phyloP scores from a whole-genome alignment of 2,888 invertebrate genomes.

The Osmoderma eremita region DNA sequence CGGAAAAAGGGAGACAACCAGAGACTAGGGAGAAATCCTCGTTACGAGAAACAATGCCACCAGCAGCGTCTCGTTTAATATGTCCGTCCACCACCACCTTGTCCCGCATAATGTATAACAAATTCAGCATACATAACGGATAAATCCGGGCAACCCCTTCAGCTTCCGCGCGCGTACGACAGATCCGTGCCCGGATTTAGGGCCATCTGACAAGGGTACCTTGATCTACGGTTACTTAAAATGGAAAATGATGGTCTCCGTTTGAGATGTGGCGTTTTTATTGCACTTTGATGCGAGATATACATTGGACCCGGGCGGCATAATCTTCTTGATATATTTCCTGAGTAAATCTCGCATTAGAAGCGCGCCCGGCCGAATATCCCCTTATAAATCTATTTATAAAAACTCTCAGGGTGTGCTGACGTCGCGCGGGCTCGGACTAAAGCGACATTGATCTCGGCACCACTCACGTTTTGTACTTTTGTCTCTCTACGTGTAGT shows the following conservation, averaged over 20 bases:
- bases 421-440: constrained; percentile 1
- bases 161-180: constrained; percentile 45
- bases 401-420: constrained; percentile 18
- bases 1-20: background rate
- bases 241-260: constrained; percentile 56
- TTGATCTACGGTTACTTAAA: constrained; percentile 54
- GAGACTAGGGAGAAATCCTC: background rate
- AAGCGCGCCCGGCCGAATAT: constrained; percentile 22
- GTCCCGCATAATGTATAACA: constrained; percentile 54
- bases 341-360: constrained; percentile 41
- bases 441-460: constrained; percentile 7
- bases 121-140: constrained; percentile 54
- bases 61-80: constrained; percentile 31
- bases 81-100: constrained; percentile 41
- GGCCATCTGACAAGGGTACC: constrained; percentile 50
- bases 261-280: constrained; percentile 57
- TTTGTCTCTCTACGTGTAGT: constrained; percentile 3
- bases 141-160: constrained; percentile 49
- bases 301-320: constrained; percentile 49
- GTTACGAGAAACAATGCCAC: constrained; percentile 37
- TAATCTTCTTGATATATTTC: constrained; percentile 53
- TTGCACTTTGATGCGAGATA: constrained; percentile 56
- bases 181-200: constrained; percentile 47
- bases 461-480: constrained; percentile 1
- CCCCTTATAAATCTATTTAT: constrained; percentile 32